A percentile compares a stretch with the other conserved stretches of the same genome.
These are phyloP conservation scores for Ypsolopha scabrella DNA, from an alignment of 2,888 invertebrate species.

Conservation along the genomic window DNA sequence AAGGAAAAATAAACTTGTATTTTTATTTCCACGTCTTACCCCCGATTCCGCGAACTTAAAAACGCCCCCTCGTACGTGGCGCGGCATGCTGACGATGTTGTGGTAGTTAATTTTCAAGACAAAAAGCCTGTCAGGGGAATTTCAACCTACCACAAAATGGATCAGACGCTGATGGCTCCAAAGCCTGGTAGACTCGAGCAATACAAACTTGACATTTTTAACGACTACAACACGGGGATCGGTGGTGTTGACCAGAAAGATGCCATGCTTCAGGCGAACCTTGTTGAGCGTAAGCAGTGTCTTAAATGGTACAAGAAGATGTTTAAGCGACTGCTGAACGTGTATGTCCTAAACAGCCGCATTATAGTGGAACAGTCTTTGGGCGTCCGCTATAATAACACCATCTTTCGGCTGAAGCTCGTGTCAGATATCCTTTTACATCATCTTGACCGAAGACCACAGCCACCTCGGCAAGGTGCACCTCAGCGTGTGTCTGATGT, in stretches of 20 bases:
- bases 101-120: too few relatives aligned
- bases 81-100: too few relatives aligned
- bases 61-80: too few relatives aligned
- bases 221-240: constrained; percentile 3
- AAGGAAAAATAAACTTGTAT: too few relatives aligned
- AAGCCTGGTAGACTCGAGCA: not conserved
- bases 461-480: not conserved
- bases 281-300: not conserved
- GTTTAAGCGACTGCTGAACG: constrained; percentile 4
- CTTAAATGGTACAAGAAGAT: constrained; percentile 1
- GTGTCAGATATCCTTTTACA: not conserved
- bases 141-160: constrained; percentile 1
- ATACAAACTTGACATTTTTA: not conserved
- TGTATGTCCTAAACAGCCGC: not conserved
- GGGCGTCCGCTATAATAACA: not conserved
- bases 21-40: too few relatives aligned
- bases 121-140: not conserved
- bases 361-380: too few relatives aligned
- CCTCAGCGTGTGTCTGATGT: not conserved
- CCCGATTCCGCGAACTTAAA: too few relatives aligned
- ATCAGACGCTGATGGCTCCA: too few relatives aligned
- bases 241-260: not conserved
- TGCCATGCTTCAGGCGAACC: not conserved
- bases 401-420: not conserved
- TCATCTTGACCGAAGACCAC: not conserved